A percentile compares a stretch with the other conserved stretches of the same genome.
These are phyloP conservation scores for Drosophila setosimentum DNA, from an alignment of 2,888 invertebrate genomes.

Conservation along the genomic window DNA sequence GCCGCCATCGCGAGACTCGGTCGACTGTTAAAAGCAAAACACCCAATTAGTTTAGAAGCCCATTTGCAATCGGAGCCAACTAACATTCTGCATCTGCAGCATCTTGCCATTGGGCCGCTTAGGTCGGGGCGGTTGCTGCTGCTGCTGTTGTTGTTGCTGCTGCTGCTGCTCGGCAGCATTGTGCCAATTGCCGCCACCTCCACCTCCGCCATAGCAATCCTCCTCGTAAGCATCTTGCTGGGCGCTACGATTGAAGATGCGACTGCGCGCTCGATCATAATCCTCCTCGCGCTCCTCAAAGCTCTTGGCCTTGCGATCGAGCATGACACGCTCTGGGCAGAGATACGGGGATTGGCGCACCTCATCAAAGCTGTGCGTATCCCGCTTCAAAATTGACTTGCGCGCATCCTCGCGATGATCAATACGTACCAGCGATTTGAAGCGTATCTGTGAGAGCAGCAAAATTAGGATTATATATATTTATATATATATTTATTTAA, in stretches of 20 bases:
- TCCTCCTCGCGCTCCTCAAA: constrained; percentile 96
- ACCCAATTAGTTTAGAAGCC: not conserved
- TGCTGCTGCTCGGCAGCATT: constrained; percentile 69
- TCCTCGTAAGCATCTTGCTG: constrained; percentile 76
- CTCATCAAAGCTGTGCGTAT: constrained; percentile 93
- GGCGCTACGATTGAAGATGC: constrained; percentile 89
- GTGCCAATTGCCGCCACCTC: constrained; percentile 60
- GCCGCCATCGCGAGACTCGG: constrained; percentile 81
- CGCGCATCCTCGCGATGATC: constrained; percentile 89
- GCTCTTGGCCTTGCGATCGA: constrained; percentile 91
- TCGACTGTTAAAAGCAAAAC: constrained; percentile 59
- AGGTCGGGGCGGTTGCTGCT: constrained; percentile 68
- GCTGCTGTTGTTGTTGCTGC: constrained; percentile 59
- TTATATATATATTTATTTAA: not conserved
- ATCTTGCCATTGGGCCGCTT: constrained; percentile 84
- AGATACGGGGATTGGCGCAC: constrained; percentile 86
- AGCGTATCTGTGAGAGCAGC: constrained; percentile 86
- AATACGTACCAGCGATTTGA: constrained; percentile 89
- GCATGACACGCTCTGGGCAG: constrained; percentile 88
- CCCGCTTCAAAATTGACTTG: constrained; percentile 94
- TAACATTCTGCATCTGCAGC: constrained; percentile 83
- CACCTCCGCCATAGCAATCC: constrained; percentile 60
- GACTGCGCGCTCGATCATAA: constrained; percentile 92
- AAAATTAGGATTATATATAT: not conserved
- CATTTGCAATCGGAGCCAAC: not conserved